phyloP scores from a whole-genome alignment of 2,797 vertebrate genomes.

The Gobio occitaniae region DNA sequence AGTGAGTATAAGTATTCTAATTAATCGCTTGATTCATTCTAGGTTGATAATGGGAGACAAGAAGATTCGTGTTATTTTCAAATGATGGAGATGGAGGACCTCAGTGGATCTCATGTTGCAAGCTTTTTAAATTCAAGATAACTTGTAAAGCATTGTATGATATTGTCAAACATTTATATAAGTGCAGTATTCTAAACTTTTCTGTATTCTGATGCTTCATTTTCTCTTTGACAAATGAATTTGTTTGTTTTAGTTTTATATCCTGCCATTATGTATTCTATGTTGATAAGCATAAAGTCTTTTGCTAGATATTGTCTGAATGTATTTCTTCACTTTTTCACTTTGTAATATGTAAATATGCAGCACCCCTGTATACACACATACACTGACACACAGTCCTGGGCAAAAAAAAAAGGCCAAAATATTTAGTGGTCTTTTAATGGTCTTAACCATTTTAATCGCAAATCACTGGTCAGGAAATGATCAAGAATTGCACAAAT shows the following conservation, averaged over 20 bases:
- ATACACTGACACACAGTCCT: background rate
- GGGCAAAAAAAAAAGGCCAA: background rate
- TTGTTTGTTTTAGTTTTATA: constrained; percentile 29
- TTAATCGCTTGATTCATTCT: constrained; percentile 41
- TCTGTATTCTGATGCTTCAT: constrained; percentile 9
- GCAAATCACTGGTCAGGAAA: background rate
- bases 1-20: background rate
- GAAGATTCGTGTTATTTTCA: constrained; percentile 71
- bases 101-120: background rate
- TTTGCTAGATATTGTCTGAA: constrained; percentile 15
- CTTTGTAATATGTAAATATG: background rate
- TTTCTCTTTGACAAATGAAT: constrained; percentile 2
- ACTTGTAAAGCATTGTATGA: constrained; percentile 38
- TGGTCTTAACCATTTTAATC: background rate
- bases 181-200: background rate
- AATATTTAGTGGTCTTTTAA: background rate
- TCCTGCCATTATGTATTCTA: background rate
- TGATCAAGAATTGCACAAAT: background rate
- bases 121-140: constrained; percentile 15
- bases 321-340: constrained; percentile 11
- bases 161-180: constrained; percentile 28
- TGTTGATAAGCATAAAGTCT: constrained; percentile 28
- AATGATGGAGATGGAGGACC: constrained; percentile 59
- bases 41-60: constrained; percentile 77
- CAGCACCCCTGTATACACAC: too few species aligned